Evolutionary conservation across 2,888 invertebrate genomes (phyloP).

Genomic region (Ceramica pisi): DNA sequence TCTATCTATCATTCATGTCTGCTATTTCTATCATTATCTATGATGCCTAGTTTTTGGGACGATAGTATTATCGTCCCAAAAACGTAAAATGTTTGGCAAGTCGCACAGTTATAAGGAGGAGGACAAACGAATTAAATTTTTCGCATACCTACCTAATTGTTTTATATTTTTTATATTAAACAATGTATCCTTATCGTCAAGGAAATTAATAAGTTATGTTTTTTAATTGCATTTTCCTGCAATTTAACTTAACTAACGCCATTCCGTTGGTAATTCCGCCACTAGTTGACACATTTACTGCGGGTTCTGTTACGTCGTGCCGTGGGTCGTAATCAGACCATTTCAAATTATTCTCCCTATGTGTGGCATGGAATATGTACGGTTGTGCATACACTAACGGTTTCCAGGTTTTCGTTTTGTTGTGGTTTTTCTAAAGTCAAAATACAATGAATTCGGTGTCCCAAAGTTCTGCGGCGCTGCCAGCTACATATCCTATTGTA

Average conservation of each 20-base stretch:
- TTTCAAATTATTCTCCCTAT: slow-evolving; percentile 34
- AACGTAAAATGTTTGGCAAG: slow-evolving; percentile 2
- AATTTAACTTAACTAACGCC: not conserved
- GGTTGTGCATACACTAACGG: slow-evolving; percentile 30
- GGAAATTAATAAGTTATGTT: not conserved
- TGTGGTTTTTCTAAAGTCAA: slow-evolving; percentile 5
- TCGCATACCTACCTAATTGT: not conserved
- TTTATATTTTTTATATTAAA: not conserved
- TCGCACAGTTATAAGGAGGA: too few relatives aligned
- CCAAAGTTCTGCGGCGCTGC: not conserved
- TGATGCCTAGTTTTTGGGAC: too few relatives aligned
- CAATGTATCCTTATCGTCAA: not conserved
- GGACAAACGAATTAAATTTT: not conserved
- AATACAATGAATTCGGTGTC: slow-evolving; percentile 5
- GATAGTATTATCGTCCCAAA: too few relatives aligned
- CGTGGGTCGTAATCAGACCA: slow-evolving; percentile 39
- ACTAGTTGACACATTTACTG: slow-evolving; percentile 11
- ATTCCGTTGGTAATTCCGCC: not conserved
- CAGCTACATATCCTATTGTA: not conserved
- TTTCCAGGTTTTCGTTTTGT: slow-evolving; percentile 5
- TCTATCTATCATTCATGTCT: too few relatives aligned
- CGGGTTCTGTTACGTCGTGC: slow-evolving; percentile 19
- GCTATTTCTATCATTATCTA: too few relatives aligned
- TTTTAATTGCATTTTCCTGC: not conserved
- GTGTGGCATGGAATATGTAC: not conserved